Conservation (phyloP, 2,797 vertebrate species). For the Lateolabrax maculatus region DNA sequence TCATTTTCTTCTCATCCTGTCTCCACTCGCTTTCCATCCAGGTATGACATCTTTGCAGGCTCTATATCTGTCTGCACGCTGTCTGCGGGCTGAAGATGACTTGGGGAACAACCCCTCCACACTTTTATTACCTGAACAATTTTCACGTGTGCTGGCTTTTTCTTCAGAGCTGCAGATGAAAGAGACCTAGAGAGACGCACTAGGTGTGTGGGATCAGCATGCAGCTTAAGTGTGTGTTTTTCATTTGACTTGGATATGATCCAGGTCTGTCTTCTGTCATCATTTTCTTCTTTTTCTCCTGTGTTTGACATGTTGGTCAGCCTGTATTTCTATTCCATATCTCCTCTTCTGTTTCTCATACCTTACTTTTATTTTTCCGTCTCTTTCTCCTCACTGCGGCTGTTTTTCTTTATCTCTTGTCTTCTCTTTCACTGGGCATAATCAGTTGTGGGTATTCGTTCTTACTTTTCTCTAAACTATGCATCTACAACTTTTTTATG, state of each 20-base stretch:
- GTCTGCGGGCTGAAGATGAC: conserved; percentile 63
- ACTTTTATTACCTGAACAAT: conserved; percentile 63
- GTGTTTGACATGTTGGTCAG: conserved; percentile 51
- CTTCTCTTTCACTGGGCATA: conserved; percentile 17
- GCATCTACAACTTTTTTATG: conserved; percentile 14
- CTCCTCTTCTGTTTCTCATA: conserved; percentile 27
- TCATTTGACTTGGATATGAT: conserved; percentile 69
- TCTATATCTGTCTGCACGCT: conserved; percentile 73
- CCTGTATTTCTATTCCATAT: conserved; percentile 33
- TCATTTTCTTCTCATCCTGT: conserved; percentile 53
- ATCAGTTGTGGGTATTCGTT: conserved; percentile 1
- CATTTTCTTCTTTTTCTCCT: conserved; percentile 28
- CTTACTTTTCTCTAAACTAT: conserved; percentile 14
- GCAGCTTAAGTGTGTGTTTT: conserved; percentile 58
- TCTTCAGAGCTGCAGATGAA: conserved; percentile 69
- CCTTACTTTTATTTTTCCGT: conserved; percentile 22
- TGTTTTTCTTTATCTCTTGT: conserved; percentile 2
- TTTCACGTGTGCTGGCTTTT: conserved; percentile 56
- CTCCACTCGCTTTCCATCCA: conserved; percentile 64
- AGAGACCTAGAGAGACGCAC: conserved; percentile 51
- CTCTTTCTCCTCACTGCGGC: conserved; percentile 8
- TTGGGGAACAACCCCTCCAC: conserved; percentile 58
- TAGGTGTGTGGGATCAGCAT: conserved; percentile 65
- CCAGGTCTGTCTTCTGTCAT: conserved; percentile 68
- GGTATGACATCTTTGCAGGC: conserved; percentile 62